Base-by-base conservation (phyloP, 2,797 vertebrate species). In the Premnoplex brunnescens region DNA sequence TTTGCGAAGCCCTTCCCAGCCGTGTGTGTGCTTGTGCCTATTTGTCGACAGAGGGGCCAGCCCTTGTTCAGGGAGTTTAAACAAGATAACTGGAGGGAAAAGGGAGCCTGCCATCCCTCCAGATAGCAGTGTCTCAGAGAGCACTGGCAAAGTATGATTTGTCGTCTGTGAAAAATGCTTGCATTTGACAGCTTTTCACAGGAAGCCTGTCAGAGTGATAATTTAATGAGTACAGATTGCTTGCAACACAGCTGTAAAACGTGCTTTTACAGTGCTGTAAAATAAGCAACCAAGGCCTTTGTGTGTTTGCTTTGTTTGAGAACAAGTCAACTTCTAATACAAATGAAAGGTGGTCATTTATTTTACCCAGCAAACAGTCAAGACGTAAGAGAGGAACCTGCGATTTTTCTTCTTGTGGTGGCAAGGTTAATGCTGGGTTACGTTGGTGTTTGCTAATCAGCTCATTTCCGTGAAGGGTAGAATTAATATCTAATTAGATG, bases 341-440 rank as follows among this genome's bases (percentile, higher is more conserved):
- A 97, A 97, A 97, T 90, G 92, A 93, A 92, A 97, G 86, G 95
- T 96, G 95, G 85, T 95, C 94, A 97, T 98, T 98, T 97, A 97
- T 97, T 97, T 96, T 96, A 95, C 55, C 88, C 77, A 92, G 95
- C 94, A 97, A 95, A 96, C 92, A 96, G 96, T 80, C 88, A 75
- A 92, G 95, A 97, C 34, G 22, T 71, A 85, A 82, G 96, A 91
- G 92, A 95, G 96, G 89, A 93, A 59, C 51, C 93, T 95, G 80
- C 88, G 75, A 95, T 78, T 94, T 88, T 85, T 96, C 96, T 94
- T 94, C 88, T 92, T 79, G 76, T 84, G 56, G 74, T 97, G 95
- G 87, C 86, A 91, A 85, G 95, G 95, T 97, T 97, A 97, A 95
- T 97, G 96, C 95, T 96, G 90, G 97, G 97, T 96, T 96, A 91